Evolutionary conservation across 2,113 vertebrate genomes (phyloP).

Genomic region (Carassius auratus): DNA sequence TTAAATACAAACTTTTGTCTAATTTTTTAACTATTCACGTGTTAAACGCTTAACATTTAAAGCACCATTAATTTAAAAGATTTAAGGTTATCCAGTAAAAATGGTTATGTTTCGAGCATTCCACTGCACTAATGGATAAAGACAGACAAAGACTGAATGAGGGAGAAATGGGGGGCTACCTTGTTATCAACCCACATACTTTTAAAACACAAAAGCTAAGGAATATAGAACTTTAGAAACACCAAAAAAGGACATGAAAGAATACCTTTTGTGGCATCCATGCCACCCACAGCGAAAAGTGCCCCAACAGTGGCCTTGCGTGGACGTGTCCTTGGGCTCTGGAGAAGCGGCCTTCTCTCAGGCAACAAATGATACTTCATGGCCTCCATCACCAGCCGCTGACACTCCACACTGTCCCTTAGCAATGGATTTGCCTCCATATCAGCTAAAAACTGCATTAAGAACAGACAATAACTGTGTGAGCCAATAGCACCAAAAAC

Average conservation of each 20-base stretch:
- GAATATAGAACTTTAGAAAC: background rate
- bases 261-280: slow-evolving; percentile 93
- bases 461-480: slow-evolving; percentile 16
- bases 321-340: slow-evolving; percentile 94
- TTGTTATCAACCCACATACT: background rate
- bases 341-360: slow-evolving; percentile 89
- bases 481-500: background rate
- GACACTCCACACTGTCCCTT: slow-evolving; percentile 93
- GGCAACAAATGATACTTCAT: slow-evolving; percentile 99
- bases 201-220: background rate
- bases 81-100: background rate
- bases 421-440: slow-evolving; percentile 92
- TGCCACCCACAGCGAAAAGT: slow-evolving; percentile 95
- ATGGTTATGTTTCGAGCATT: background rate
- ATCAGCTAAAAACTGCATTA: slow-evolving; percentile 90
- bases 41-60: background rate
- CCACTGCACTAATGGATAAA: background rate
- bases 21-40: background rate
- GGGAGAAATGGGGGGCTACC: background rate
- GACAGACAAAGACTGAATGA: background rate
- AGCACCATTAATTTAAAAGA: slow-evolving; percentile 11
- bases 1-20: background rate
- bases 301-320: slow-evolving; percentile 95
- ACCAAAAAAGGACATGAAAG: background rate
- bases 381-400: slow-evolving; percentile 96